A percentile compares a stretch with the other conserved stretches of the same genome.
phyloP scores from a whole-genome alignment of 2,113 vertebrate genomes.

The Tinamus guttatus region DNA sequence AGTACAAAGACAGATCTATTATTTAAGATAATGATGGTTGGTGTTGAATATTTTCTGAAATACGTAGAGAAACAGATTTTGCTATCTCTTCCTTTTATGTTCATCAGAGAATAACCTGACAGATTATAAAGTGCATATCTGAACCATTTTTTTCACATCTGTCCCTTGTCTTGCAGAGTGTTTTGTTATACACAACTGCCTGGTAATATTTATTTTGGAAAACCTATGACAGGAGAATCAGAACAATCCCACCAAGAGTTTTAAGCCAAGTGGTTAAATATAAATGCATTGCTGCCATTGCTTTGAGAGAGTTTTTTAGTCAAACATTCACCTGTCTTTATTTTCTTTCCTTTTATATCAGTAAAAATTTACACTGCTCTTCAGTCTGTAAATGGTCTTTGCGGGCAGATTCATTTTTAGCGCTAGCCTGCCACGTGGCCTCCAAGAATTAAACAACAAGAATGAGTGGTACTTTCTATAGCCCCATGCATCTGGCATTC shows the following conservation, averaged over 20 bases:
- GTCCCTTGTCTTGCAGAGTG: not conserved
- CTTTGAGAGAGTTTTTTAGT: not conserved
- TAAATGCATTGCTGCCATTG: not conserved
- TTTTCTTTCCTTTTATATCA: not conserved
- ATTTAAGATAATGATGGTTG: not conserved
- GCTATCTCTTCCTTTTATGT: not conserved
- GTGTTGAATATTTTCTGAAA: not conserved
- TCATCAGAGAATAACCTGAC: not conserved
- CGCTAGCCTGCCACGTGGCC: not conserved
- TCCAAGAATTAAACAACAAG: not conserved
- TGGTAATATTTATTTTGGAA: slow-evolving; percentile 30
- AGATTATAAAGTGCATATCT: not conserved
- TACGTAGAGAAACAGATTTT: not conserved
- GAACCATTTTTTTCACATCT: slow-evolving; percentile 23
- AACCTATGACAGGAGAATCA: not conserved
- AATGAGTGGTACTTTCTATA: not conserved
- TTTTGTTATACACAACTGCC: not conserved
- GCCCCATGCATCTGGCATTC: not conserved
- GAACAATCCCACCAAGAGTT: not conserved
- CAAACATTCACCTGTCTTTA: not conserved
- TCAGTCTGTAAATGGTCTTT: not conserved
- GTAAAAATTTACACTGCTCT: not conserved
- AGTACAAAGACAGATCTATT: not conserved
- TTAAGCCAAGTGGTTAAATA: not conserved
- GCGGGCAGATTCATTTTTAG: not conserved